Percentiles rank a stretch among this genome's conserved stretches.
Evolutionary conservation across 2,797 vertebrate species (phyloP).

Genomic region (Danio choprae): DNA sequence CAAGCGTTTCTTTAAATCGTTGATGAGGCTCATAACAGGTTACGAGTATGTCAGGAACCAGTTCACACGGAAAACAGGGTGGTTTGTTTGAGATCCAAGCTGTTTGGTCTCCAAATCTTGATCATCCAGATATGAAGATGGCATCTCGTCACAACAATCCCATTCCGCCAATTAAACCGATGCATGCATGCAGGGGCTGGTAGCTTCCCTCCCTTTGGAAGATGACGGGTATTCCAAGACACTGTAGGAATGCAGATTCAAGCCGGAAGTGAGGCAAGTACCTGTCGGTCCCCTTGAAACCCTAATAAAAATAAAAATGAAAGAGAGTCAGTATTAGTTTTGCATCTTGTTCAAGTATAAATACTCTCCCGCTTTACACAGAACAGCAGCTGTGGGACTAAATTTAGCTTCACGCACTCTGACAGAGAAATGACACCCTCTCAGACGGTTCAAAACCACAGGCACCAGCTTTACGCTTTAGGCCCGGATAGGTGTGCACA

Average conservation of each 20-base stretch:
- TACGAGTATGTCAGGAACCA: neutral
- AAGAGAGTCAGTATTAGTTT: neutral
- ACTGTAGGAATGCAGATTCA: conserved; percentile 2
- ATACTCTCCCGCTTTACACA: conserved; percentile 44
- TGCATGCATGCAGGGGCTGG: conserved; percentile 18
- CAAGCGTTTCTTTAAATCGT: neutral
- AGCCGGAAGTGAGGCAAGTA: neutral
- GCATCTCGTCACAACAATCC: conserved; percentile 34
- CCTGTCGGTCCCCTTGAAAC: neutral
- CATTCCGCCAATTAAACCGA: neutral
- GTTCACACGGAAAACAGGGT: neutral
- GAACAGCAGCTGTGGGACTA: conserved; percentile 71
- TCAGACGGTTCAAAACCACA: conserved; percentile 2
- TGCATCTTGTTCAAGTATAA: neutral
- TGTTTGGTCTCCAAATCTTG: conserved; percentile 26
- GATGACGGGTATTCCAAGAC: neutral
- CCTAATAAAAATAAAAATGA: neutral
- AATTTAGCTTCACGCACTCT: conserved; percentile 68
- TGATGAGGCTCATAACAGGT: neutral
- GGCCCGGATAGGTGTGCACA: neutral
- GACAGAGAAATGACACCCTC: conserved; percentile 40
- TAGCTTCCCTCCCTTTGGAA: conserved; percentile 19
- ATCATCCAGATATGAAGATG: conserved; percentile 20
- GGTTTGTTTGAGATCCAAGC: neutral
- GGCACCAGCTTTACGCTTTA: conserved; percentile 12